phyloP scores from a whole-genome alignment of 2,797 vertebrate species.

The Xenopus petersii region DNA sequence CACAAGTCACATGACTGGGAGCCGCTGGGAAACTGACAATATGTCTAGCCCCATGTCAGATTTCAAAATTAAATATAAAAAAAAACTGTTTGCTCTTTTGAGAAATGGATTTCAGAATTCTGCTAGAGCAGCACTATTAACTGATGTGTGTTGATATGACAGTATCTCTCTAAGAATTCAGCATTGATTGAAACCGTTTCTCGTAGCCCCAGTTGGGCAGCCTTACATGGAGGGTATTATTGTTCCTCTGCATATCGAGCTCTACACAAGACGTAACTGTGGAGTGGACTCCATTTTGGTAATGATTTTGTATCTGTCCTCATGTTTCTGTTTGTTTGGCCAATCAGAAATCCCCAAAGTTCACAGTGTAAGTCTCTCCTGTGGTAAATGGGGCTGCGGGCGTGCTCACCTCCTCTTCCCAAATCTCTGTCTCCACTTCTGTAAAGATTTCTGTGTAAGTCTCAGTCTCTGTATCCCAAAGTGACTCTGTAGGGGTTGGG shows the following conservation, averaged over 20 bases:
- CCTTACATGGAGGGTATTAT: not conserved
- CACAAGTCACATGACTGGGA: too few species aligned
- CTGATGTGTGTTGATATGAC: too few species aligned
- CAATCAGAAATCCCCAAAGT: slow-evolving; percentile 67
- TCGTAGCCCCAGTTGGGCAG: too few species aligned
- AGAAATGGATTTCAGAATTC: too few species aligned
- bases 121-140: too few species aligned
- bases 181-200: too few species aligned
- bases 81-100: too few species aligned
- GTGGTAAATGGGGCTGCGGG: slow-evolving; percentile 59
- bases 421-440: slow-evolving; percentile 57
- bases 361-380: slow-evolving; percentile 59
- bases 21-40: too few species aligned
- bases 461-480: slow-evolving; percentile 64
- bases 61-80: too few species aligned
- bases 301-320: not conserved
- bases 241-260: not conserved
- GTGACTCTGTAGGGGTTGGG: slow-evolving; percentile 39
- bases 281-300: not conserved
- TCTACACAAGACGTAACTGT: not conserved
- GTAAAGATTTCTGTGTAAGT: slow-evolving; percentile 65
- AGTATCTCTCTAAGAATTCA: too few species aligned
- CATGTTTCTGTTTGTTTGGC: not conserved
- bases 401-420: slow-evolving; percentile 51
- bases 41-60: too few species aligned